These are phyloP conservation scores for Maconellicoccus hirsutus DNA, from an alignment of 1,140 invertebrate species.

Conservation along the genomic window DNA sequence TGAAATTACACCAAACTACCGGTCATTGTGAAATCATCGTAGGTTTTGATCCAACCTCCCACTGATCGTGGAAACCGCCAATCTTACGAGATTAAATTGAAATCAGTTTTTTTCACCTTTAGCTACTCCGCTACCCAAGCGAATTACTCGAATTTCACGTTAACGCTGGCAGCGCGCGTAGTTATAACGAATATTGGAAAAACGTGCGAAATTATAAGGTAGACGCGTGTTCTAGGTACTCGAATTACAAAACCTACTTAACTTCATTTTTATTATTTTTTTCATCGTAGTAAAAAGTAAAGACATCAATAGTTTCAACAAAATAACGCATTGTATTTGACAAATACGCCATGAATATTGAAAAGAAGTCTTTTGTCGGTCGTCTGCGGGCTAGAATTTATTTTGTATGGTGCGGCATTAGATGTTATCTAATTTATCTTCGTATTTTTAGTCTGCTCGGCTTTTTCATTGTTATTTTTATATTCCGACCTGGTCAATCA, in stretches of 20 bases:
- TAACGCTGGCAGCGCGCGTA: no score
- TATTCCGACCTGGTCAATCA: conserved; percentile 21
- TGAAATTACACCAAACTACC: no score
- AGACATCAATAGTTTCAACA: conserved; percentile 20
- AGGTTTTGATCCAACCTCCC: no score
- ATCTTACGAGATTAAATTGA: no score
- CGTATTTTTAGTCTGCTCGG: conserved; percentile 14
- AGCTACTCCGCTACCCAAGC: no score
- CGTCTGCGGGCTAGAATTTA: conserved; percentile 17
- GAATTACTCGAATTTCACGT: no score
- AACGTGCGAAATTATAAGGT: conserved; percentile 4
- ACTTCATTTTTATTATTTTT: conserved; percentile 12
- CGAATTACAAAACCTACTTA: conserved; percentile 1
- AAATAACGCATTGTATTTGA: conserved; percentile 22
- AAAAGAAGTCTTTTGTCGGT: conserved; percentile 15
- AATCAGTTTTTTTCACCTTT: no score
- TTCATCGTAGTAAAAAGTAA: background rate
- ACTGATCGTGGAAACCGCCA: no score
- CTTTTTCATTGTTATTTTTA: conserved; percentile 16
- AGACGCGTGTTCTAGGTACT: background rate
- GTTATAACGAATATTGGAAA: background rate
- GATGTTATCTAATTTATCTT: conserved; percentile 22
- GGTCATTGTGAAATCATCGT: no score
- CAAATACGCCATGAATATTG: conserved; percentile 20
- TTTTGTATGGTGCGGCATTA: conserved; percentile 10